Evolutionary conservation across 2,888 invertebrate species (phyloP).

Genomic region (Barypeithes pellucidus): DNA sequence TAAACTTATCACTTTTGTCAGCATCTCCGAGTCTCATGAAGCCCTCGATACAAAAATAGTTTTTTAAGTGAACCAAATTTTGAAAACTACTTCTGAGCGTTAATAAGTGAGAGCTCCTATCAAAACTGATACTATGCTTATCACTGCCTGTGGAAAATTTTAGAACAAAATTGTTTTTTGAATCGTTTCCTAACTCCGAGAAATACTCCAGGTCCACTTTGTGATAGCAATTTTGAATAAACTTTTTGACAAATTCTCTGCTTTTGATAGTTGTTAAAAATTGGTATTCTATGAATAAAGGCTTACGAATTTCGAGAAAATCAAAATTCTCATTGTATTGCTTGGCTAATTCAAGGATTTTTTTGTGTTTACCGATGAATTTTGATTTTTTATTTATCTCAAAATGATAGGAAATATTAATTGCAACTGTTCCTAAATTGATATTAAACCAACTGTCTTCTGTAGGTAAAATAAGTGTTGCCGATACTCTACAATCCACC

Average conservation of each 20-base stretch:
- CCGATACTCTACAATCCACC: slow-evolving; percentile 58
- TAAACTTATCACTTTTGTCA: slow-evolving; percentile 18
- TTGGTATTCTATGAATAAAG: slow-evolving; percentile 56
- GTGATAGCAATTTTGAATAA: slow-evolving; percentile 65
- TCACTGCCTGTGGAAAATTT: slow-evolving; percentile 56
- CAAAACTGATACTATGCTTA: slow-evolving; percentile 58
- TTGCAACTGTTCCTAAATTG: slow-evolving; percentile 58
- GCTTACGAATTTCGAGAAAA: slow-evolving; percentile 43
- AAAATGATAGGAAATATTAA: slow-evolving; percentile 66
- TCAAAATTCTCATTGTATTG: slow-evolving; percentile 54
- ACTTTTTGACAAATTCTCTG: slow-evolving; percentile 59
- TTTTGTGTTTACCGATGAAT: slow-evolving; percentile 29
- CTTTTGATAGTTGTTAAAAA: slow-evolving; percentile 57
- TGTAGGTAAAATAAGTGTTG: slow-evolving; percentile 57
- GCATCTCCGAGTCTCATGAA: slow-evolving; percentile 15
- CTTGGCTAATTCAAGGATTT: slow-evolving; percentile 56
- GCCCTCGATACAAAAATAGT: slow-evolving; percentile 58
- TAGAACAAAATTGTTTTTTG: slow-evolving; percentile 55
- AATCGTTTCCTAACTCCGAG: slow-evolving; percentile 58
- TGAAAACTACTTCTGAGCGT: slow-evolving; percentile 56
- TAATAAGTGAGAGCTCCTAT: slow-evolving; percentile 57
- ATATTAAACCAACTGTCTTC: slow-evolving; percentile 57
- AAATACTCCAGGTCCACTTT: slow-evolving; percentile 61
- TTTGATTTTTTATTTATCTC: slow-evolving; percentile 53
- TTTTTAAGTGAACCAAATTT: slow-evolving; percentile 60